Base-by-base conservation (phyloP, 1,140 invertebrate species). In the Drosophila cardini region DNA sequence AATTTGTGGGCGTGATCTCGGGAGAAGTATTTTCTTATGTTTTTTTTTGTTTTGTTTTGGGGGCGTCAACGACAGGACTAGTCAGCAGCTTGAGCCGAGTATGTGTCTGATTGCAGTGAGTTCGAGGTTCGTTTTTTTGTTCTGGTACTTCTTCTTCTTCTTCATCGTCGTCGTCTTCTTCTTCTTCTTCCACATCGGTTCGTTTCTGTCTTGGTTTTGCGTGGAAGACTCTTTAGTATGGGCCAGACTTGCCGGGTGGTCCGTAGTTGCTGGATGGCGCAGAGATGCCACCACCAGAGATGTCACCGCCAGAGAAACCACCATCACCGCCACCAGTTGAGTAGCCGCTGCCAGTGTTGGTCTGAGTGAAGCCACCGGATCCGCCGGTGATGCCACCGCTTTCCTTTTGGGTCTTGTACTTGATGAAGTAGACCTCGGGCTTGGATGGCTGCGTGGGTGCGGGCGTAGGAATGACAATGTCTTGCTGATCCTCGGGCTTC, bases 351-450 rank as follows among this genome's bases (percentile, higher is more conserved):
- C 21, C 21, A 26, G 21, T 26, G 21, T 26, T 26, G 21, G 21
- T 26, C 21, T 26, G 21, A 26, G 21, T 26, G 21, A 26, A 26
- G 8, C 91, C 92, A 40, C 83, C 81, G 48, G 76, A 86, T 32
- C 92, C 72, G n/a, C 83, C 91, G 65, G 80, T 90, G 71, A 90
- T 91, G 38, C 92, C 92, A 40, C 86, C 91, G 42, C 92, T 76
- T 69, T 94, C 94, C 92, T 94, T 95, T 93, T 96, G 95, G 55
- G 96, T 96, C 94, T 96, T 96, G 95, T 96, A 96, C 68, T 96
- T 95, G 94, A 96, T 96, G 94, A 96, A 96, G 94, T 97, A 97
- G 46, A 97, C 96, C 93, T 97, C 96, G 32, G 96, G 96, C 94
- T 97, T 97, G 92, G 95, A 95, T 45, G 96, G 96, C 80, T 96